Evolutionary conservation across 2,797 vertebrate genomes (phyloP).

Genomic region (Oreochromis grahami): DNA sequence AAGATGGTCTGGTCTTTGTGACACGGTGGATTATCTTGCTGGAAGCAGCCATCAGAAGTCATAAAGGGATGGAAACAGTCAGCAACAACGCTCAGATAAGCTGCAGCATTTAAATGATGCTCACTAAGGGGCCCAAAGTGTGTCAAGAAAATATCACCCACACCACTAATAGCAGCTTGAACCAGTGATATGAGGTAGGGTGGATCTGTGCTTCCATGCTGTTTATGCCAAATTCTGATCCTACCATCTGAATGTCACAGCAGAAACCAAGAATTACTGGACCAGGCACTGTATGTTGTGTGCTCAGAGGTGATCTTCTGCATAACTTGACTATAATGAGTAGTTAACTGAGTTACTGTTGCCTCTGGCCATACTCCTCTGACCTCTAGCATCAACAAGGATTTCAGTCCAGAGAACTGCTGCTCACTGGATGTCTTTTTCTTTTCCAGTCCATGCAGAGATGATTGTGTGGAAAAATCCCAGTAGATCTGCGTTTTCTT

Average conservation of each 20-base stretch:
- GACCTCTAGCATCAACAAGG: slow-evolving; percentile 23
- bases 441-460: not conserved
- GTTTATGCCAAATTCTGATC: not conserved
- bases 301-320: not conserved
- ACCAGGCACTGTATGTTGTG: not conserved
- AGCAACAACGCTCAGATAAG: not conserved
- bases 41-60: not conserved
- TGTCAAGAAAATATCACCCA: not conserved
- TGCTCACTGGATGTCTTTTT: not conserved
- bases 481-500: not conserved
- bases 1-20: not conserved
- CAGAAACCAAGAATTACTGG: not conserved
- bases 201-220: not conserved
- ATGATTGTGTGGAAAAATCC: not conserved
- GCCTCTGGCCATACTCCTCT: slow-evolving; percentile 5
- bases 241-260: not conserved
- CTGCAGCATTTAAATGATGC: not conserved
- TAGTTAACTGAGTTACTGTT: not conserved
- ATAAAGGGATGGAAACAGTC: not conserved
- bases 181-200: not conserved
- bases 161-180: not conserved
- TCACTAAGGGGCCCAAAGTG: not conserved
- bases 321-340: not conserved
- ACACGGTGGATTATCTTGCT: not conserved
- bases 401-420: not conserved